A percentile compares a stretch with the other conserved stretches of the same genome.
Conservation (phyloP, 2,888 invertebrate genomes). For the Sarcophaga caerulescens region DNA sequence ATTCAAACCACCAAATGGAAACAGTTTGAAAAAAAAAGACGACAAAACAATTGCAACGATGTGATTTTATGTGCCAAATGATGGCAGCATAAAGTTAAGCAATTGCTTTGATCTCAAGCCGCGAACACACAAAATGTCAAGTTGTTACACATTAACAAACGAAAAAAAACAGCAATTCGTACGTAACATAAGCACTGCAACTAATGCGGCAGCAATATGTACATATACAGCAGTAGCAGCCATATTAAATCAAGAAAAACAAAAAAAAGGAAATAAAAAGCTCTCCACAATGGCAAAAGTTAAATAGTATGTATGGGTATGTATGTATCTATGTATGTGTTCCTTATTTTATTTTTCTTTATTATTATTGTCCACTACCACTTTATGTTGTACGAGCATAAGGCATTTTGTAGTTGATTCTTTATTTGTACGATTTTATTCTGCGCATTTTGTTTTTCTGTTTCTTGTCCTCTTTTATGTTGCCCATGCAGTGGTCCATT, state of each 20-base stretch:
- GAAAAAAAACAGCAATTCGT: conserved; percentile 5
- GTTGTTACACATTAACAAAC: conserved; percentile 60
- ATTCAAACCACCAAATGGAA: conserved; percentile 63
- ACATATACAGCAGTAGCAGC: neutral
- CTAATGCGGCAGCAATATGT: no score
- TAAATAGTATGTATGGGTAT: conserved; percentile 48
- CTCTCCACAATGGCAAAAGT: conserved; percentile 27
- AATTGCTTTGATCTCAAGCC: conserved; percentile 66
- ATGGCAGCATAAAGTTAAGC: conserved; percentile 71
- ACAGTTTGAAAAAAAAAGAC: conserved; percentile 58
- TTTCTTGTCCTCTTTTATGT: neutral
- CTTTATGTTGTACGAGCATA: conserved; percentile 44
- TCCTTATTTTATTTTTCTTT: conserved; percentile 16
- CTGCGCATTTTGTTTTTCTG: neutral
- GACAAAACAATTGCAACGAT: conserved; percentile 69
- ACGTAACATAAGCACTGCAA: conserved; percentile 5
- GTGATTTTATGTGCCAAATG: conserved; percentile 75
- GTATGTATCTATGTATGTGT: no score
- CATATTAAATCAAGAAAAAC: conserved; percentile 22
- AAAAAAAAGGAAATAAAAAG: conserved; percentile 2
- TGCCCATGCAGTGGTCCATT: conserved; percentile 42
- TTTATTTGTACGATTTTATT: conserved; percentile 31
- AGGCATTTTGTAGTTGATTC: conserved; percentile 54
- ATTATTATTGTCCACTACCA: conserved; percentile 39
- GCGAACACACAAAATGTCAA: conserved; percentile 69